Base-by-base conservation (phyloP, 2,888 invertebrate species). In the Drepanosiphum platanoidis region DNA sequence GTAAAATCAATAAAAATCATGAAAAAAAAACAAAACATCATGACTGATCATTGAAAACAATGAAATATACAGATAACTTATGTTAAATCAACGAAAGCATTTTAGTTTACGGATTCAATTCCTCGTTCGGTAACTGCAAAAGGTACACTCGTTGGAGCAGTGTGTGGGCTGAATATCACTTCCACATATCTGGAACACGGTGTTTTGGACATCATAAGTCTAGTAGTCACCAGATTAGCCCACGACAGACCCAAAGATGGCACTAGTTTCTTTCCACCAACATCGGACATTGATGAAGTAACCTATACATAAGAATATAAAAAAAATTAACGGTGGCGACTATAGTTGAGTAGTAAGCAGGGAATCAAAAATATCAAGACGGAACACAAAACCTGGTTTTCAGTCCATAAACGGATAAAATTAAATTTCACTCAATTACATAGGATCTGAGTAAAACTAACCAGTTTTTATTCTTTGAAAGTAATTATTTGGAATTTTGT, bases 171-270 rank as follows among this genome's bases (percentile, higher is more conserved):
- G 52, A 86, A 87, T 61, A 86, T 61, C 22, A 86, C 64, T 52
- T 86, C 81, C 39, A 87, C 64, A 74, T 86, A 42, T 86, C 87
- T 64, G 88, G 88, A 83, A n/a, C 64, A 61, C 11, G 83, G 27
- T 36, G 86, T 81, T 52, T 90, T 88, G n/a, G 88, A 88, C 82
- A 93, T 89, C 88, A 91, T 89, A 86, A 94, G 90, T 46, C 93
- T 90, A 11, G 92, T 92, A 0, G 92, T 92, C 3, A 94, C 91
- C 75, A 93, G 89, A 89, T 93, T 93, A 9, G 92, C 91, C 94
- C 94, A 94, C 8, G 92, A 91, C 61, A 93, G 88, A 0, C 94
- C 94, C 86, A 94, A 90, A 74, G 93, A 91, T 3, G 94, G 93
- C 34, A 92, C 90, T 32, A 89, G 88, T 78, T 88, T 88, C 64